Conservation (phyloP, 2,113 vertebrate species). For the Corythornis vintsioides region DNA sequence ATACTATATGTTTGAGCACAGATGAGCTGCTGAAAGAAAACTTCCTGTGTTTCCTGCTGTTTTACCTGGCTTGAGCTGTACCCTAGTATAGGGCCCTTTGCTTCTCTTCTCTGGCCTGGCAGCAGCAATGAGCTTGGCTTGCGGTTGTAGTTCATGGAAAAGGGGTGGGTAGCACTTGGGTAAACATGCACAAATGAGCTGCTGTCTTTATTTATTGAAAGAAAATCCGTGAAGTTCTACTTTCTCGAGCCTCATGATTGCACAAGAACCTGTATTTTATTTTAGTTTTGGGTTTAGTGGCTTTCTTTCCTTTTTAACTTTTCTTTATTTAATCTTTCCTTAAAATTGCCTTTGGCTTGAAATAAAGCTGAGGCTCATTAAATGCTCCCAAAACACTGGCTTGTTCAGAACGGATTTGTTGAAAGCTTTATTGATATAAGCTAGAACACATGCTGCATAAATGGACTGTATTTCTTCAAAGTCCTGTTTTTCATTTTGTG, state of each 20-base stretch:
- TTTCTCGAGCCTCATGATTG: conserved; percentile 37
- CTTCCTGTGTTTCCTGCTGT: fast-evolving
- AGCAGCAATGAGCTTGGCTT: neutral
- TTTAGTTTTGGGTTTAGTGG: conserved; percentile 61
- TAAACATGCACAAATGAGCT: neutral
- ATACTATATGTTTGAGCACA: fast-evolving
- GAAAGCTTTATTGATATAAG: conserved; percentile 69
- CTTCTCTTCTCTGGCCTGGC: neutral
- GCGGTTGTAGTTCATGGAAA: neutral
- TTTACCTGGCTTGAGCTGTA: neutral
- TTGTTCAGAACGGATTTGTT: conserved; percentile 60
- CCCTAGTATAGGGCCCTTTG: neutral
- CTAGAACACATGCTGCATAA: conserved; percentile 48
- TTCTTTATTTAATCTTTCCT: conserved; percentile 47
- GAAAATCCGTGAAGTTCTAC: conserved; percentile 48
- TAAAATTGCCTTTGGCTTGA: conserved; percentile 56
- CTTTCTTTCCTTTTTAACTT: conserved; percentile 50
- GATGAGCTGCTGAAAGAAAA: too few species aligned
- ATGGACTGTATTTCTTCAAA: conserved; percentile 21
- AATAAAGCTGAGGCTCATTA: conserved; percentile 63
- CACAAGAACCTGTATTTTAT: conserved; percentile 12
- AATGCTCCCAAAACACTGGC: conserved; percentile 52
- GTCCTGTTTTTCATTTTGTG: conserved; percentile 45
- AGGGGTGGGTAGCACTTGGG: neutral
- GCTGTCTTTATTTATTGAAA: conserved; percentile 39